Percentiles rank a stretch among this genome's conserved stretches.
phyloP scores from a whole-genome alignment of 2,888 invertebrate species.

The Epinotia demarniana region DNA sequence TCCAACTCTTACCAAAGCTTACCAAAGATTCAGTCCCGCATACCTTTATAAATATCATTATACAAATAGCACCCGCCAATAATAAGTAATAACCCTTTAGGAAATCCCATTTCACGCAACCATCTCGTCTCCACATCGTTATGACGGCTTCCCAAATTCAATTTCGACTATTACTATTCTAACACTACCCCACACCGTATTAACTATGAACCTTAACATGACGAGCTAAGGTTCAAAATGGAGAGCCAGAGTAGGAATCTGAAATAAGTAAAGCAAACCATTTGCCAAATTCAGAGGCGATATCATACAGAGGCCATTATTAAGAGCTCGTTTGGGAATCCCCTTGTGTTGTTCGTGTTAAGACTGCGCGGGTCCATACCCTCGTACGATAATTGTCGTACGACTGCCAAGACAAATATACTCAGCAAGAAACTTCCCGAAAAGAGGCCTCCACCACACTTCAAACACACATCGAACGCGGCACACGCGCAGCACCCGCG shows the following conservation, averaged over 20 bases:
- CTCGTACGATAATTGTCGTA: neutral
- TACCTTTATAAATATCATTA: no score
- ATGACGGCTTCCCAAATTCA: slow-evolving; percentile 68
- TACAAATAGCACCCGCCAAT: slow-evolving; percentile 2
- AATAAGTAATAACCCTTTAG: slow-evolving; percentile 38
- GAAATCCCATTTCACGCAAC: slow-evolving; percentile 65
- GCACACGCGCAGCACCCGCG: no score
- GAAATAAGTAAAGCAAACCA: slow-evolving; percentile 64
- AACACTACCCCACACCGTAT: slow-evolving; percentile 27
- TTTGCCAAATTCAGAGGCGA: slow-evolving; percentile 67
- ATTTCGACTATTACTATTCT: slow-evolving; percentile 58
- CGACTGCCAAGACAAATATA: neutral
- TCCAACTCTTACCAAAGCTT: neutral
- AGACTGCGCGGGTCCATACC: slow-evolving; percentile 44
- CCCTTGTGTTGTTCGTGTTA: slow-evolving; percentile 67
- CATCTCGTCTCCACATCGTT: slow-evolving; percentile 67
- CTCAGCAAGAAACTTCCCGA: no score
- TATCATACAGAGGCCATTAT: slow-evolving; percentile 76
- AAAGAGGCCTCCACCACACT: no score
- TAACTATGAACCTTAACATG: slow-evolving; percentile 44
- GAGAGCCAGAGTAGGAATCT: slow-evolving; percentile 54
- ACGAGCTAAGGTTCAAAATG: slow-evolving; percentile 51
- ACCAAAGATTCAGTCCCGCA: slow-evolving; percentile 4
- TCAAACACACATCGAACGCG: no score
- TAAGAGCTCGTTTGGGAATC: slow-evolving; percentile 82